Evolutionary conservation across 2,888 invertebrate species (phyloP).

Genomic region (Parthenolecanium corni): DNA sequence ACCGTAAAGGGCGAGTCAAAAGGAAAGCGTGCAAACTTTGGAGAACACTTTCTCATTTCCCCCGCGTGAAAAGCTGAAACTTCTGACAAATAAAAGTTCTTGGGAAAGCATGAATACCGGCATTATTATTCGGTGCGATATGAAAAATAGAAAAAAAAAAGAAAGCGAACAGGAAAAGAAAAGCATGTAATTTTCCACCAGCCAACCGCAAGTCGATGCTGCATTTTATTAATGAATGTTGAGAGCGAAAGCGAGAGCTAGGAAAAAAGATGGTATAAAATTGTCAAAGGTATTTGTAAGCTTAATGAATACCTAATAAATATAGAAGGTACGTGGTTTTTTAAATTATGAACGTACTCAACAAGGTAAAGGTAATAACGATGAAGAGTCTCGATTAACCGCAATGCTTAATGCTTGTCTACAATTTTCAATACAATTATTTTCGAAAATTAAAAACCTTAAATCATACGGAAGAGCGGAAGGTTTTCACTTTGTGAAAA

Average conservation of each 20-base stretch:
- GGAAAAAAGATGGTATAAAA: not conserved
- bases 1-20: too few species aligned
- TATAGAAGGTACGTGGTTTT: not conserved
- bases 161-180: not conserved
- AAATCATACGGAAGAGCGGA: too few species aligned
- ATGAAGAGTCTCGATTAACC: too few species aligned
- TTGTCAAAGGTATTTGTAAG: not conserved
- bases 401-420: too few species aligned
- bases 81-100: too few species aligned
- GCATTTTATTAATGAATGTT: not conserved
- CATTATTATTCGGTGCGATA: not conserved
- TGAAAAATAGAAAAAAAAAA: not conserved
- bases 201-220: not conserved
- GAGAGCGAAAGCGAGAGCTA: not conserved
- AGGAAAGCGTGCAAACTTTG: too few species aligned
- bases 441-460: too few species aligned
- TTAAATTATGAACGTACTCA: not conserved
- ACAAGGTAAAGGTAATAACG: too few species aligned
- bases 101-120: not conserved
- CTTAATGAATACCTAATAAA: not conserved
- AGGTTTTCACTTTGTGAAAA: too few species aligned
- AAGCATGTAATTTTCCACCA: not conserved
- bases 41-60: too few species aligned
- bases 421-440: too few species aligned
- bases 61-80: too few species aligned